Evolutionary conservation across 2,797 vertebrate species (phyloP), one percentile per base, ranked within the genome.

Genomic region (Enteromius mattozi): DNA sequence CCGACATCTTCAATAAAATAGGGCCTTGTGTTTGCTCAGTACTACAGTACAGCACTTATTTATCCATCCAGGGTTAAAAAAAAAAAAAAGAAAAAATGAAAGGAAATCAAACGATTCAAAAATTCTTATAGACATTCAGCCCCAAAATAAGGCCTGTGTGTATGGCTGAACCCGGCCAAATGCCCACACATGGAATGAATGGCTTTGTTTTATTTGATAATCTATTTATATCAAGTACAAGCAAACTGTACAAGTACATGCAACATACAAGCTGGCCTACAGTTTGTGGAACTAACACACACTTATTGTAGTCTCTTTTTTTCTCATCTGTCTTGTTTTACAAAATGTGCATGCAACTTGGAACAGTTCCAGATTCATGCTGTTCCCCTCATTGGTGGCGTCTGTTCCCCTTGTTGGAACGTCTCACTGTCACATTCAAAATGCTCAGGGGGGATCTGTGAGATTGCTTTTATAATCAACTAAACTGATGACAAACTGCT

Each of bases 191-290:
- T 91, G 94, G 96, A 96, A 96, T 93, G 95, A 95, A 97, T 98
- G 98, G 97, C 97, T 98, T 98, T 95, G 95, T 96, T 97, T 98
- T 97, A 97, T 96, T 95, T 96, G 92, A 95, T 96, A 96, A 93
- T 98, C 94, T 95, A 94, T 94, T 96, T 95, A 97, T 95, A 97
- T 95, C 97, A 96, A 97, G 97, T 97, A 98, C 97, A 92, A 98
- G 97, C 97, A 99, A 98, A 98, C 96, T 98, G 97, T 99, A 99
- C 98, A 98, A 96, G 95, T 96, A 97, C 98, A 99, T 99, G 98
- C 98, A 98, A 99, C 97, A 98, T 96, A 99, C 97, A 98, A 97
- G 97, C 97, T 95, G 96, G 96, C 96, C 97, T 98, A 96, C 94
- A 92, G 92, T 94, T 97, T 96, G 96, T 97, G 96, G 96, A 97